Evolutionary conservation across 2,888 invertebrate genomes (phyloP), one percentile per base, ranked within the genome.

Genomic region (Drosophila incognita): DNA sequence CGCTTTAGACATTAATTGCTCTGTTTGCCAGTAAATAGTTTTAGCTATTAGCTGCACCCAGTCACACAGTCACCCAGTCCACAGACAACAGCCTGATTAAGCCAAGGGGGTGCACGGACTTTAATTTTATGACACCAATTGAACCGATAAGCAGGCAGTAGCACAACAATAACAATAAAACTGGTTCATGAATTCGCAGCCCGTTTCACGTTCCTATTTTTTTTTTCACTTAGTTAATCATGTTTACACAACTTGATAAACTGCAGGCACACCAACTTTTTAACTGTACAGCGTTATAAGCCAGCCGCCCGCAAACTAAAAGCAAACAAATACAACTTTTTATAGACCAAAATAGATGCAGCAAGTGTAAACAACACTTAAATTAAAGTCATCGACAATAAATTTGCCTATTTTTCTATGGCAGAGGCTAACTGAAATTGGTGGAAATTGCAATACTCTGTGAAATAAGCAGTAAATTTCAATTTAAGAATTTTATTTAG

Each of bases 121-220:
- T 46, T 52, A 27, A 58, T 63, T 80, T 80, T 64, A 76, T 61
- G 46, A 58, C 66, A 80, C 51, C 81, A 72, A 78, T 81, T 62
- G 52, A 81, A 54, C 67, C 60, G 81, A 77, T 81, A 81, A 81
- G 61, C 73, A 65, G 40, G 38, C 58, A 35, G 29, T 13, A 40
- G 15, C 24, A 36, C 18, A 24, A 24, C 48, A 48, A 69, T 27
- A 63, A 52, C 53, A 49, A 52, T 58, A 49, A 77, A 78, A 78
- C 78, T 68, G 78, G 73, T 73, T 79, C 49, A 65, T 48, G 18
- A 68, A 77, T 65, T 72, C 56, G 42, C 68, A 38, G 56, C 2
- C 13, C 57, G 57, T 38, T 60, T 77, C 73, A 81, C 81, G 68
- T 72, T 79, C 69, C 77, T 35, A 65, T 65, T 24, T 10, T n/a